A percentile compares a stretch with the other conserved stretches of the same genome.
phyloP scores from a whole-genome alignment of 2,113 vertebrate species.

The Misgurnus mizolepis region DNA sequence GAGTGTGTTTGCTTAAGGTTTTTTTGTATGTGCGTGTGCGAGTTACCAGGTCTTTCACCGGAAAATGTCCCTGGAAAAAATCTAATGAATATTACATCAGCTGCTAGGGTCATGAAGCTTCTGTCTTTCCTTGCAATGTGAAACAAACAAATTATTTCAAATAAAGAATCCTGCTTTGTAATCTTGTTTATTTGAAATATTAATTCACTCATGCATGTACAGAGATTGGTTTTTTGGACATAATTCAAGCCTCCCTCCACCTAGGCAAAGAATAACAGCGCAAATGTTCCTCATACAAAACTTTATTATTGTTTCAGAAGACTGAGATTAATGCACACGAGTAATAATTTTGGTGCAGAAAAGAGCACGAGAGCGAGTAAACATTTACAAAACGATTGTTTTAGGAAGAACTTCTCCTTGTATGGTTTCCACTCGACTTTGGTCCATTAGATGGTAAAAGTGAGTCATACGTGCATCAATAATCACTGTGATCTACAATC shows the following conservation, averaged over 20 bases:
- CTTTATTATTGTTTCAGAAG: no score
- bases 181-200: slow-evolving; percentile 45
- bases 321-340: no score
- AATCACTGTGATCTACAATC: slow-evolving; percentile 18
- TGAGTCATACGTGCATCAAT: slow-evolving; percentile 17
- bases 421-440: neutral
- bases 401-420: neutral
- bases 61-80: slow-evolving; percentile 75
- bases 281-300: no score
- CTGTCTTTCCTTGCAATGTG: slow-evolving; percentile 82
- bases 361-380: no score
- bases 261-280: no score
- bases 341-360: no score
- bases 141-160: slow-evolving; percentile 78
- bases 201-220: neutral
- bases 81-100: slow-evolving; percentile 73
- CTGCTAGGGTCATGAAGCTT: slow-evolving; percentile 71
- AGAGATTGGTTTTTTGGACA: no score
- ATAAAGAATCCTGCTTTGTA: slow-evolving; percentile 81
- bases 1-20: slow-evolving; percentile 5
- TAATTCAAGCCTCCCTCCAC: no score
- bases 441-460: slow-evolving; percentile 13
- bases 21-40: slow-evolving; percentile 26
- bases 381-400: no score
- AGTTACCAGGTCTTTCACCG: slow-evolving; percentile 65